Evolutionary conservation across 1,140 invertebrate genomes (phyloP), one percentile per base, ranked within the genome.

Genomic region (Drosophila dunni): DNA sequence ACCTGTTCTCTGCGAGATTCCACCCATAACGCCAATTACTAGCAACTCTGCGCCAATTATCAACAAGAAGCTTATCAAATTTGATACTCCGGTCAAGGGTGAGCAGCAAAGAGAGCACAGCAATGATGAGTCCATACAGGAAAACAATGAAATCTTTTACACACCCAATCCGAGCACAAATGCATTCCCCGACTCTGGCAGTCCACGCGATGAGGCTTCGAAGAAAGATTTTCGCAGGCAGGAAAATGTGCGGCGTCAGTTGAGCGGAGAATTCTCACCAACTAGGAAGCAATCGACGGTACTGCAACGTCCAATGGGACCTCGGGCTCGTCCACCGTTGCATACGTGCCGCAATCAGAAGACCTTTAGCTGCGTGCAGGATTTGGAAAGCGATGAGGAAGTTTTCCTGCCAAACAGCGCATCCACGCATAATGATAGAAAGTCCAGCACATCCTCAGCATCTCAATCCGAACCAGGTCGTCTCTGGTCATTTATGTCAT

Each of bases 61-160:
- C 9, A 81, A 78, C 7, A 92, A 92, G 34, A 92, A 91, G 45
- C 57, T 88, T 2, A 92, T 92, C 13, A 79, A 84, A 40, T 92
- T 92, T 33, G 91, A 92, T 34, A 91, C 91, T 0, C 91, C 91
- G 3, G 38, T 67, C 53, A 65, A 72, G 15, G 34, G 7, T 33
- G 9, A 9, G 7, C 38, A 50, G n/a, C 20, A 50, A 8, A 6
- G 40, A 29, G 11, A 20, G 7, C 9, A 24, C 44, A 70, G 1
- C 15, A 29, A 29, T 29, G 17, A 38, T 20, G 58, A 67, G 4
- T 67, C 58, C 0, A 58, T 48, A 7, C 44, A 51, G 7, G 70
- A 88, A 1, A 66, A 61, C 0, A 70, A 58, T 20, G 91, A 92
- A 6, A 63, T 78, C 0, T 92, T 92, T 29, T 92, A 77, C 46